Conservation (phyloP, 1,140 invertebrate species). For the Drosophila azteca region DNA sequence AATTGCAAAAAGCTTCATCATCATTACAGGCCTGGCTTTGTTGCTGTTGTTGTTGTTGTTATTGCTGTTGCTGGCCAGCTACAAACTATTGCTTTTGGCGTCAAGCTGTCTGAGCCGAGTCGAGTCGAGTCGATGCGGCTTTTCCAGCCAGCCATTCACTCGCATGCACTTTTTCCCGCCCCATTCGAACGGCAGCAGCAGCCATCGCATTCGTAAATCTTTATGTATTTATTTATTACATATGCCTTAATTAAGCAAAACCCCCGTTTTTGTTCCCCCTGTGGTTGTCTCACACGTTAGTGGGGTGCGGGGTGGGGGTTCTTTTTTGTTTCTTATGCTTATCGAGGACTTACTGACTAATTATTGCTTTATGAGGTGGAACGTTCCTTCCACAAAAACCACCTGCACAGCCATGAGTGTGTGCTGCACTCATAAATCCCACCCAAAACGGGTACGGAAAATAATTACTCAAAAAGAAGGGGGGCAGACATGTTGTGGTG, state of each 20-base stretch:
- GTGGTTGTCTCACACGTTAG: conserved; percentile 11
- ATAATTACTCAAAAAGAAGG: conserved; percentile 20
- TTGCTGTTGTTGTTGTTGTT: conserved; percentile 14
- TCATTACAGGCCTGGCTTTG: conserved; percentile 61
- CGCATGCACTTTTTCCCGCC: conserved; percentile 33
- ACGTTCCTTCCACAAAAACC: conserved; percentile 10
- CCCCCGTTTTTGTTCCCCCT: background rate
- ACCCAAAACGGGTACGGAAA: conserved; percentile 17
- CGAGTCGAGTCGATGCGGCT: conserved; percentile 55
- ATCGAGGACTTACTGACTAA: conserved; percentile 32
- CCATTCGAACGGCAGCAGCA: conserved; percentile 8
- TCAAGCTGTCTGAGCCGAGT: conserved; percentile 73
- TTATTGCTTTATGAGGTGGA: conserved; percentile 54
- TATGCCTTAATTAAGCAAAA: conserved; percentile 54
- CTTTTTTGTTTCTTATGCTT: conserved; percentile 8
- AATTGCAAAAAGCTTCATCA: conserved; percentile 70
- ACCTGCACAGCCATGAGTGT: background rate
- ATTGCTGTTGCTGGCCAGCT: conserved; percentile 6
- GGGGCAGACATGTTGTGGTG: background rate
- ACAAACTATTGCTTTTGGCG: conserved; percentile 61
- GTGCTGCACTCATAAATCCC: conserved; percentile 18
- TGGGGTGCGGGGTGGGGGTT: background rate
- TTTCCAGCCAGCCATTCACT: conserved; percentile 66
- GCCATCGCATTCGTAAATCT: conserved; percentile 4
- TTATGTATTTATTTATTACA: conserved; percentile 17